Evolutionary conservation across 2,797 vertebrate species (phyloP).

Genomic region (Sebastes oblongus): DNA sequence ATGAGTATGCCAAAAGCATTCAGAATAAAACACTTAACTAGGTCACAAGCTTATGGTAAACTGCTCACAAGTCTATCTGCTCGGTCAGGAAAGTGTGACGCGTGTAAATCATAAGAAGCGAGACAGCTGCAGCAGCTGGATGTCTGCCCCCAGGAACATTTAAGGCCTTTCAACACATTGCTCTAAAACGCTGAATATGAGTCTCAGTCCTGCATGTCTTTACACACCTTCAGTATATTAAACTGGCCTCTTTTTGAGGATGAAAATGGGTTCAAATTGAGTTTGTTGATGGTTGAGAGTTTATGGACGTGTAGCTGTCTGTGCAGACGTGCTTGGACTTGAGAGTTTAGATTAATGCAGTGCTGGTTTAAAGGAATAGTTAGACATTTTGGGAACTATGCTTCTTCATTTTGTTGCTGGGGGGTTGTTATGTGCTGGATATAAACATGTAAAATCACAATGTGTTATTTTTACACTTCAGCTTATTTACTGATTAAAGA

Average conservation of each 20-base stretch:
- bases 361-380: not conserved
- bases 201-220: not conserved
- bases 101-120: conserved; percentile 21
- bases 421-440: not conserved
- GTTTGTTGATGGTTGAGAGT: not conserved
- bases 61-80: conserved; percentile 2
- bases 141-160: conserved; percentile 15
- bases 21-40: conserved; percentile 11
- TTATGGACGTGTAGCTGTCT: not conserved
- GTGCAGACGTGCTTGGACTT: not conserved
- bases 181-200: not conserved
- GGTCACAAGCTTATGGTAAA: conserved; percentile 29
- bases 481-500: not conserved
- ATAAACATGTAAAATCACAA: not conserved
- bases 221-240: conserved; percentile 2
- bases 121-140: conserved; percentile 19
- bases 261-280: not conserved
- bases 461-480: not conserved
- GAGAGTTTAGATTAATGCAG: not conserved
- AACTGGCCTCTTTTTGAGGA: not conserved
- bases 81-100: conserved; percentile 30
- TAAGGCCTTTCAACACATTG: conserved; percentile 1
- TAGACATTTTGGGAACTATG: not conserved
- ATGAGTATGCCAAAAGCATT: not conserved
- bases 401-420: not conserved